Evolutionary conservation across 1,140 invertebrate species (phyloP), one percentile per base, ranked within the genome.

Genomic region (Meloidogyne hapla): DNA sequence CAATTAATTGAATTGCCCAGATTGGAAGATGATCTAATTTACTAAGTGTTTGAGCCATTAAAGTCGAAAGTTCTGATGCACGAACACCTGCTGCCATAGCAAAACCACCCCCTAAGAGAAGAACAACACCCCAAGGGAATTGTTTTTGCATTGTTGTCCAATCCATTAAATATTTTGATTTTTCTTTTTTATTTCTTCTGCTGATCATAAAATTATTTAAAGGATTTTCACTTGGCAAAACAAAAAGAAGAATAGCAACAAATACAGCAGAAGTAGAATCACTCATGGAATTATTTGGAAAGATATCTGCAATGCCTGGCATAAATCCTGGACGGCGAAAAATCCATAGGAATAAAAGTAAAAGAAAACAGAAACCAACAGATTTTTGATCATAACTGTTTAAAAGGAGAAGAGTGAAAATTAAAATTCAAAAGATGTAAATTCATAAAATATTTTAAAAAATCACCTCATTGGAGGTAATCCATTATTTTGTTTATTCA

Each of bases 301-400:
- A 88, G 18, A 88, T 76, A 28, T 73, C 79, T 1, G 83, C 87
- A 90, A 93, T 94, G 18, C 94, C 94, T 1, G 88, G 87, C 79
- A 93, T 91, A 85, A 94, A 93, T 76, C 92, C 92, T 0, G 94
- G 94, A 69, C 92, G 91, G 64, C 94, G 91, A 85, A 94, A 93
- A 87, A 96, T 92, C 92, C 94, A 96, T 74, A 96, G 89, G 65
- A 93, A 78, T 1, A 95, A 91, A 4, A 94, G 91, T 18, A 92
- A 79, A 12, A 93, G 84, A 84, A 96, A 96, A 23, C 94, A 89
- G 12, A 91, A 78, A 33, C 92, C 91, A 0, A 94, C 92, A 23
- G 90, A 90, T 6, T 84, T 88, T 89, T 96, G 94, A 72, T 94
- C 93, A 80, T 89, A 91, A 68, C 88, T 77, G 21, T 10, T 75